phyloP scores from a whole-genome alignment of 1,140 invertebrate genomes.

The Coelopa frigida region DNA sequence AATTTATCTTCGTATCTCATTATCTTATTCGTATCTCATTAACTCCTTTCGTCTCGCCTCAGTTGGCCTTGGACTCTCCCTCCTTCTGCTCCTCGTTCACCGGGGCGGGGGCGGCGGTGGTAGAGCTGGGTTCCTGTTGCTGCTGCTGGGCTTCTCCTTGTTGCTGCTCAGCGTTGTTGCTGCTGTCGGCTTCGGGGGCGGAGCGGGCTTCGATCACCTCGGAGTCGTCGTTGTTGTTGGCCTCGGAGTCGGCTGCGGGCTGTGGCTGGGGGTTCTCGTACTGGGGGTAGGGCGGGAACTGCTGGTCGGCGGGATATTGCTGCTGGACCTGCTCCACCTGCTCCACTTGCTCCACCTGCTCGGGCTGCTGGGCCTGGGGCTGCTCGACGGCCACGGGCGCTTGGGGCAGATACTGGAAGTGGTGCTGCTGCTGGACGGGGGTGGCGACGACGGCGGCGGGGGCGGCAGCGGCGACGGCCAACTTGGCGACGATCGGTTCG shows the following conservation, averaged over 20 bases:
- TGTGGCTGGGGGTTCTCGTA: conserved; percentile 13
- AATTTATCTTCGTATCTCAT: too few species aligned
- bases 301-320: conserved; percentile 32
- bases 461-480: conserved; percentile 17
- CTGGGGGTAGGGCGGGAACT: conserved; percentile 31
- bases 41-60: too few species aligned
- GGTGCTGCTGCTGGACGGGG: conserved; percentile 19
- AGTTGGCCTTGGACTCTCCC: too few species aligned
- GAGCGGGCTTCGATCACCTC: conserved; percentile 38
- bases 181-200: conserved; percentile 2
- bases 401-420: conserved; percentile 14
- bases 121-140: conserved; percentile 17
- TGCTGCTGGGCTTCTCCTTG: background rate
- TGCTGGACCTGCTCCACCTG: conserved; percentile 17
- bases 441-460: conserved; percentile 14
- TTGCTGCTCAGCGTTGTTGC: background rate
- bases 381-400: conserved; percentile 10
- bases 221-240: conserved; percentile 21
- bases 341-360: conserved; percentile 10
- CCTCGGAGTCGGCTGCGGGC: background rate
- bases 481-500: conserved; percentile 38
- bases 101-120: conserved; percentile 26
- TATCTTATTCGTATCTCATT: too few species aligned
- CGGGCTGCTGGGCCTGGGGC: too few species aligned
- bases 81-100: conserved; percentile 21